These are phyloP conservation scores for Pollenia amentaria DNA, from an alignment of 2,888 invertebrate species.

Conservation along the genomic window DNA sequence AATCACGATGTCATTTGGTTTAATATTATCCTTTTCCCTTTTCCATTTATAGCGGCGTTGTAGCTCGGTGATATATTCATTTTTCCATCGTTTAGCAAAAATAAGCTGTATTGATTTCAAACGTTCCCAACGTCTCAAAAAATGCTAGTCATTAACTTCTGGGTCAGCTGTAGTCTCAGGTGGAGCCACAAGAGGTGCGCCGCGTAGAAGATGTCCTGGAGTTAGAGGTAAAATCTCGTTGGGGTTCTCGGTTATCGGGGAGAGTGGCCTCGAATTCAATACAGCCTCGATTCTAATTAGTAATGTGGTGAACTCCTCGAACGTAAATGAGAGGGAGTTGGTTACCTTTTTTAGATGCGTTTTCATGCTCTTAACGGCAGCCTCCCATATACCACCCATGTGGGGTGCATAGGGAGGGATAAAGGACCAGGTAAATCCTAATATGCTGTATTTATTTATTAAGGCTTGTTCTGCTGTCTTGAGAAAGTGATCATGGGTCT, in stretches of 20 bases:
- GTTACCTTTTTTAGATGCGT: constrained; percentile 34
- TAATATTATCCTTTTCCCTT: constrained; percentile 2
- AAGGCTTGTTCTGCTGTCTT: constrained; percentile 16
- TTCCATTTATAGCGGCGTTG: constrained; percentile 23
- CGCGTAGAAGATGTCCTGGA: constrained; percentile 23
- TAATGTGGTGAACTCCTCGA: constrained; percentile 45
- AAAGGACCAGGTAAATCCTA: constrained; percentile 48
- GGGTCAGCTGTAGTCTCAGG: constrained; percentile 15
- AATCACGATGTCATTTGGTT: constrained; percentile 11
- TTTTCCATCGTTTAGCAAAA: constrained; percentile 40
- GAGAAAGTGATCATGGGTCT: constrained; percentile 8
- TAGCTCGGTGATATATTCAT: constrained; percentile 33
- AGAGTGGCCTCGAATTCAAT: constrained; percentile 43
- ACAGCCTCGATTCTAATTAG: constrained; percentile 33
- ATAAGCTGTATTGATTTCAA: constrained; percentile 45
- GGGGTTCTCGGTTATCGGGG: constrained; percentile 28
- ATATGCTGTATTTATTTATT: constrained; percentile 6
- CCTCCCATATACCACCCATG: constrained; percentile 56
- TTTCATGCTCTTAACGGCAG: constrained; percentile 48
- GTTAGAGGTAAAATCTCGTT: constrained; percentile 22
- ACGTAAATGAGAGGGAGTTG: constrained; percentile 1
- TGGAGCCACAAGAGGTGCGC: constrained; percentile 13
- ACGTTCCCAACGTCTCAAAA: constrained; percentile 42
- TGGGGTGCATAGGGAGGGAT: constrained; percentile 47
- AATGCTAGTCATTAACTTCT: background rate